These are phyloP conservation scores for Euplexia lucipara DNA, from an alignment of 2,888 invertebrate species.

Conservation along the genomic window DNA sequence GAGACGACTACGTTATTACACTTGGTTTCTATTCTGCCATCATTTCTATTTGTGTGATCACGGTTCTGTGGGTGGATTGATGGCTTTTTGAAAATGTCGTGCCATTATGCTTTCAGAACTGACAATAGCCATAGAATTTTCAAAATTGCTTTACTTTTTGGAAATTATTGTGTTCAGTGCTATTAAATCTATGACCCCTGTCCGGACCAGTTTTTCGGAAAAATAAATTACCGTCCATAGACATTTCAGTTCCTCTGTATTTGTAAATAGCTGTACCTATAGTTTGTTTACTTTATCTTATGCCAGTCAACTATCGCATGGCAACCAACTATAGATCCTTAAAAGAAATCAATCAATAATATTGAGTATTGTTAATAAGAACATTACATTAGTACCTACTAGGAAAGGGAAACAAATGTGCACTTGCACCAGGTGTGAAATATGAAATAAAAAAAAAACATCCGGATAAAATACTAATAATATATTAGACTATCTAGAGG, in stretches of 20 bases:
- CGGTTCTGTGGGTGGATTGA: slow-evolving; percentile 11
- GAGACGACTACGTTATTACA: slow-evolving; percentile 56
- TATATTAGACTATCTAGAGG: not conserved
- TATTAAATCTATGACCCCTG: not conserved
- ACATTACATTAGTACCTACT: too few species aligned
- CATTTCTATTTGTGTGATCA: slow-evolving; percentile 41
- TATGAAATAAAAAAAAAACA: too few species aligned
- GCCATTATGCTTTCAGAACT: slow-evolving; percentile 2
- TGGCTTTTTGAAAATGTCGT: slow-evolving; percentile 1
- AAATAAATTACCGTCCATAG: not conserved
- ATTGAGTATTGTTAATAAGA: too few species aligned
- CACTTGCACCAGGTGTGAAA: too few species aligned
- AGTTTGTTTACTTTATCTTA: slow-evolving; percentile 1
- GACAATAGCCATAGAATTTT: not conserved
- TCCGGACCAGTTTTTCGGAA: not conserved
- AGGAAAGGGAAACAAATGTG: too few species aligned
- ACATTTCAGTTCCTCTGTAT: not conserved
- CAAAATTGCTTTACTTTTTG: not conserved
- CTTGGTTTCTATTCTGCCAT: slow-evolving; percentile 64
- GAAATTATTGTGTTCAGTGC: not conserved
- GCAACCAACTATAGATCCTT: slow-evolving; percentile 1
- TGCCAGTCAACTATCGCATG: not conserved
- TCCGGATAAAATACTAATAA: too few species aligned
- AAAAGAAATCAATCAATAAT: too few species aligned
- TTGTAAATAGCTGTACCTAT: not conserved